A percentile compares a stretch with the other conserved stretches of the same genome.
Evolutionary conservation across 2,113 vertebrate species (phyloP).

Genomic region (Pomatorhinus ruficollis): DNA sequence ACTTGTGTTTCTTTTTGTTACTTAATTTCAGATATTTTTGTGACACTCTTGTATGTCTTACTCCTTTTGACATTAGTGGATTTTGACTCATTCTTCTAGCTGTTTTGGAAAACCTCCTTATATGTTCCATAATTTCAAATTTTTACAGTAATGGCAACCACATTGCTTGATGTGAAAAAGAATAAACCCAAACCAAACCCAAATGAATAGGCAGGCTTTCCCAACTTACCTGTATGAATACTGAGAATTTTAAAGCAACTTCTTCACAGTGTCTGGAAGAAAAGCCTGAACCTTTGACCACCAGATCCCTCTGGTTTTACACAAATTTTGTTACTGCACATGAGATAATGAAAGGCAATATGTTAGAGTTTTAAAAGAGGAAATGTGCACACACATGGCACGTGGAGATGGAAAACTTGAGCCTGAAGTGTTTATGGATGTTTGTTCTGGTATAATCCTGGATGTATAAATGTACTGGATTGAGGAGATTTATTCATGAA

Average conservation of each 20-base stretch:
- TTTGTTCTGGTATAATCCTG: background rate
- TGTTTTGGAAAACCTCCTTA: background rate
- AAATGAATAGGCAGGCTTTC: background rate
- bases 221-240: background rate
- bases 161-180: background rate
- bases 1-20: background rate
- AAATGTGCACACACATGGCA: fast-evolving
- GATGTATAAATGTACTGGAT: background rate
- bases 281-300: background rate
- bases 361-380: background rate
- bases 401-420: background rate
- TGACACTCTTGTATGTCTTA: background rate
- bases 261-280: background rate
- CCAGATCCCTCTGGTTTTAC: background rate
- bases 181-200: background rate
- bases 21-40: background rate
- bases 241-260: background rate
- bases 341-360: background rate
- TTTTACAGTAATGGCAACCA: background rate
- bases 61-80: background rate
- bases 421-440: background rate
- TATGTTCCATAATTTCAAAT: background rate
- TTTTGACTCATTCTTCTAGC: background rate
- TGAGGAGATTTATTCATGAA: background rate
- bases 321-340: background rate